These are phyloP conservation scores for Plutomurus gul DNA, from an alignment of 1,140 invertebrate genomes.

Conservation along the genomic window DNA sequence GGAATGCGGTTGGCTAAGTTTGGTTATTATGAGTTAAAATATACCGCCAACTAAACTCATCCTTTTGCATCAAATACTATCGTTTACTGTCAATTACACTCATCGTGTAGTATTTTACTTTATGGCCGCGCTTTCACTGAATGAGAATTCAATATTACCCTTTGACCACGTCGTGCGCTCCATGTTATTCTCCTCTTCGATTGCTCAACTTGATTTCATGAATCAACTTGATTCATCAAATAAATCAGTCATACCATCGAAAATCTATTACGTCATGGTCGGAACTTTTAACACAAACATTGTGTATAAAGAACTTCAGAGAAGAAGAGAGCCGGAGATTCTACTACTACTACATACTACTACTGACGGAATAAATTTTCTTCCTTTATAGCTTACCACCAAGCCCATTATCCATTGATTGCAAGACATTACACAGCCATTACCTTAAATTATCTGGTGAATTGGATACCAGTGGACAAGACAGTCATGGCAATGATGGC, in stretches of 20 bases:
- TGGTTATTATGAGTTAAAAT: background rate
- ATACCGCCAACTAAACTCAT: background rate
- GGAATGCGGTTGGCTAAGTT: background rate
- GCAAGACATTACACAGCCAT: constrained; percentile 20
- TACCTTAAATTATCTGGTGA: constrained; percentile 8
- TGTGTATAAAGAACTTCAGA: no score
- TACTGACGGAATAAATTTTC: background rate
- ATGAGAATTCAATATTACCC: background rate
- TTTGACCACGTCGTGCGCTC: background rate
- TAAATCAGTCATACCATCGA: no score
- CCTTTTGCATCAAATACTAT: constrained; percentile 18
- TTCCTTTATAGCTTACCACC: constrained; percentile 1
- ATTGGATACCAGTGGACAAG: background rate
- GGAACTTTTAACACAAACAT: no score
- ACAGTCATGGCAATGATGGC: background rate
- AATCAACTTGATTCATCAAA: background rate
- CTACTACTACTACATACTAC: no score
- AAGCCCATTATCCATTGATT: constrained; percentile 7
- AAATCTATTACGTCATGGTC: no score
- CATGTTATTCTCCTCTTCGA: background rate
- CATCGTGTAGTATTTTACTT: no score
- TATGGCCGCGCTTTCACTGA: constrained; percentile 19
- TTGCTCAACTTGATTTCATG: background rate
- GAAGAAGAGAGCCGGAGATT: no score
- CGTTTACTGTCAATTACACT: background rate